Conservation (phyloP, 1,140 invertebrate genomes). For the Caerostris darwini region DNA sequence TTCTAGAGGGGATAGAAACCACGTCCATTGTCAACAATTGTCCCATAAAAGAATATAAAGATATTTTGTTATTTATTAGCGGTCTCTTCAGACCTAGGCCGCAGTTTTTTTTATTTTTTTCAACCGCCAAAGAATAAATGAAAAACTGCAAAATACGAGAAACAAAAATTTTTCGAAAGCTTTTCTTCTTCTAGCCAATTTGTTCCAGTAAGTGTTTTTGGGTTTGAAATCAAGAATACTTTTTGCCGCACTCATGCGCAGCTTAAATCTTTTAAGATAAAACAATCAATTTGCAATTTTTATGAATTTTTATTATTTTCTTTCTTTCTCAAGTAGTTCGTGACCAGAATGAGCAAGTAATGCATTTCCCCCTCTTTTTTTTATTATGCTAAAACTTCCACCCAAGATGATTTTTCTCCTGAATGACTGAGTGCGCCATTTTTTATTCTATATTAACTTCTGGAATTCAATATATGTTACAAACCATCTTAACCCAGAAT, state of each 20-base stretch:
- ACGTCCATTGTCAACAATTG: slow-evolving; percentile 15
- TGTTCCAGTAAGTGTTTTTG: slow-evolving; percentile 11
- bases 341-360: background rate
- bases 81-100: background rate
- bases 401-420: background rate
- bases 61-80: slow-evolving; percentile 43
- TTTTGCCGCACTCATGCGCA: background rate
- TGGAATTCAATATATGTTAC: no score
- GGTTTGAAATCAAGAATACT: slow-evolving; percentile 41
- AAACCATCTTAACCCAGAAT: no score
- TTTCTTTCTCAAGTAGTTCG: background rate
- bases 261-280: slow-evolving; percentile 26
- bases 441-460: background rate
- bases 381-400: background rate
- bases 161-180: slow-evolving; percentile 24
- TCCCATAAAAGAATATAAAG: slow-evolving; percentile 39
- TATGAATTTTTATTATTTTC: background rate
- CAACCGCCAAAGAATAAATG: background rate
- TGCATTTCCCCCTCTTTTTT: background rate
- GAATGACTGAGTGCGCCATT: background rate
- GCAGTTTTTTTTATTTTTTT: background rate
- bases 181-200: slow-evolving; percentile 6
- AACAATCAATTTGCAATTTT: slow-evolving; percentile 51
- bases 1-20: slow-evolving; percentile 22
- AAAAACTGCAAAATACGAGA: slow-evolving; percentile 18